Conservation (phyloP, 2,113 vertebrate species). For the Atrichornis clamosus region DNA sequence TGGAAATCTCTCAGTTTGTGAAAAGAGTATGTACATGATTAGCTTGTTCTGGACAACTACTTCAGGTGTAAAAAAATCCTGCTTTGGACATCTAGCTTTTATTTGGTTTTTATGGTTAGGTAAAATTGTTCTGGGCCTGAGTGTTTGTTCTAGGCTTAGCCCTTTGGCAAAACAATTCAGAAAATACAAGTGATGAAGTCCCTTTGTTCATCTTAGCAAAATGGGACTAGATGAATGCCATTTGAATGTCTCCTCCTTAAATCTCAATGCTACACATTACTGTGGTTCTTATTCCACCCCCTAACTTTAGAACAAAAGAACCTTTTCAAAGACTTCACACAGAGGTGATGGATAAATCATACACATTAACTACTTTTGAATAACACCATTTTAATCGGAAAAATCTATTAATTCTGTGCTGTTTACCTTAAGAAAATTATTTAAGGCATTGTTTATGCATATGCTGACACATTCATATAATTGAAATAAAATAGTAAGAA, state of each 20-base stretch:
- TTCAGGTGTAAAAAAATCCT: not conserved
- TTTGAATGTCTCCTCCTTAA: slow-evolving; percentile 49
- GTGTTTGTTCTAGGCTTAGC: not conserved
- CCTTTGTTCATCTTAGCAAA: not conserved
- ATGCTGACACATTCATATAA: slow-evolving; percentile 28
- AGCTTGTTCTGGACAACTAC: not conserved
- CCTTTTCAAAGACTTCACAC: slow-evolving; percentile 54
- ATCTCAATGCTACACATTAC: slow-evolving; percentile 23
- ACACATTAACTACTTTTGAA: slow-evolving; percentile 63
- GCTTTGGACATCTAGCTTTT: not conserved
- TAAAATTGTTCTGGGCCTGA: not conserved
- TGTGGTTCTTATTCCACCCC: slow-evolving; percentile 65
- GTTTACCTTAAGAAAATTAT: slow-evolving; percentile 54
- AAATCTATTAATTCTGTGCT: slow-evolving; percentile 39
- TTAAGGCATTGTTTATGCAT: slow-evolving; percentile 44
- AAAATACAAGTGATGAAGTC: not conserved
- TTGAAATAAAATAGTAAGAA: slow-evolving; percentile 29
- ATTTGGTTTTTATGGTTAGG: not conserved
- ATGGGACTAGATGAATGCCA: slow-evolving; percentile 14
- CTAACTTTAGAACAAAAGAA: slow-evolving; percentile 65
- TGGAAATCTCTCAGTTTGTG: not conserved
- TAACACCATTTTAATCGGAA: slow-evolving; percentile 42
- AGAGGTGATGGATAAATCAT: slow-evolving; percentile 67
- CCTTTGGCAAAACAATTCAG: not conserved
- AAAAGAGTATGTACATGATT: not conserved